These are phyloP conservation scores for Microtus californicus DNA, from an alignment of 2,797 vertebrate genomes.

Conservation along the genomic window DNA sequence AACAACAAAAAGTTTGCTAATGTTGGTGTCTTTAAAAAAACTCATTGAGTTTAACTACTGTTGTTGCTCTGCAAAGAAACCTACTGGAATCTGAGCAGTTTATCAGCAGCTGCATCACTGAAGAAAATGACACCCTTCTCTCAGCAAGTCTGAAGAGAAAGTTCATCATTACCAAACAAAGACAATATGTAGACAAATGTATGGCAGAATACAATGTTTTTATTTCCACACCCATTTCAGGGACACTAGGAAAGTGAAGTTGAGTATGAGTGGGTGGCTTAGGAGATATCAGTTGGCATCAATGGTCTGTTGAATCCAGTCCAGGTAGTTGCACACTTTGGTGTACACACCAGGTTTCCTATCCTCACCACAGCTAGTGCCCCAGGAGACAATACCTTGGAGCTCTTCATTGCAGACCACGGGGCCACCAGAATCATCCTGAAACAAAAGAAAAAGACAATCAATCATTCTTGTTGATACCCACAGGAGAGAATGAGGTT, in stretches of 20 bases:
- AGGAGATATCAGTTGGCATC: slow-evolving; percentile 78
- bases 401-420: neutral
- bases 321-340: slow-evolving; percentile 88
- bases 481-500: neutral
- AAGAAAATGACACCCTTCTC: neutral
- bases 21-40: neutral
- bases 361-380: slow-evolving; percentile 86
- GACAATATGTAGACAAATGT: neutral
- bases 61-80: neutral
- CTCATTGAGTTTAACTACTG: neutral
- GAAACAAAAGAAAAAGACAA: neutral
- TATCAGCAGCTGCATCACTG: neutral
- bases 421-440: neutral
- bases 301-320: slow-evolving; percentile 88
- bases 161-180: neutral
- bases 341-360: slow-evolving; percentile 89
- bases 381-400: slow-evolving; percentile 89
- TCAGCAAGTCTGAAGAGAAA: neutral
- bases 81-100: neutral
- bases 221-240: slow-evolving; percentile 25
- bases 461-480: neutral
- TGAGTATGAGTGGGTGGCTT: rapidly evolving
- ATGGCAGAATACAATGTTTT: neutral
- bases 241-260: neutral
- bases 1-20: neutral